Percentiles rank a stretch among this genome's conserved stretches.
These are phyloP conservation scores for Branchellion lobata DNA, from an alignment of 2,888 invertebrate genomes.

Conservation along the genomic window DNA sequence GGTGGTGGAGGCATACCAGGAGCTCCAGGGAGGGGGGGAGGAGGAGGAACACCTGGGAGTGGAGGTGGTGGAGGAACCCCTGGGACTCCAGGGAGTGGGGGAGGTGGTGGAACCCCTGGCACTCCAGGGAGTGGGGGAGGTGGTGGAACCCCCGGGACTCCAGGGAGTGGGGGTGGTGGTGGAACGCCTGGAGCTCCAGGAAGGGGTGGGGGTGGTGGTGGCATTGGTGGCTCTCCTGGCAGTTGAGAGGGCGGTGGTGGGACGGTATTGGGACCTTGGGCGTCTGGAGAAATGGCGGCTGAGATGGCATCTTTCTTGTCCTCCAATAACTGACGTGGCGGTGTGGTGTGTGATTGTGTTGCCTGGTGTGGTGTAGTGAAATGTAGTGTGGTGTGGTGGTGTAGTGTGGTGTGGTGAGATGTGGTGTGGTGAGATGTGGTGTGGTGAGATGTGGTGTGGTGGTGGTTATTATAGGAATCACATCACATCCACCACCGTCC, in stretches of 20 bases:
- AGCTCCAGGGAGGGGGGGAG: slow-evolving; percentile 61
- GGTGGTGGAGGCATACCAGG: slow-evolving; percentile 55
- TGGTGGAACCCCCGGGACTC: slow-evolving; percentile 57
- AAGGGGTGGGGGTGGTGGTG: slow-evolving; percentile 58
- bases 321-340: slow-evolving; percentile 49
- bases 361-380: too few relatives aligned
- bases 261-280: not conserved
- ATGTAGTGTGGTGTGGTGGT: too few relatives aligned
- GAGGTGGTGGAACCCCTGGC: slow-evolving; percentile 57
- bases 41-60: slow-evolving; percentile 60
- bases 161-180: slow-evolving; percentile 56
- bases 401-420: too few relatives aligned
- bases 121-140: slow-evolving; percentile 60
- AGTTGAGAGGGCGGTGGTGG: not conserved
- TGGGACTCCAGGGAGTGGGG: slow-evolving; percentile 59
- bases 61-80: slow-evolving; percentile 59
- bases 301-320: not conserved
- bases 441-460: too few relatives aligned
- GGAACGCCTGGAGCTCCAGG: slow-evolving; percentile 59
- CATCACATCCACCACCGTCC: slow-evolving; percentile 54
- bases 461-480: too few relatives aligned
- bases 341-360: too few relatives aligned
- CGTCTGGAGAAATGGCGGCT: not conserved
- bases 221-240: slow-evolving; percentile 55
- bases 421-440: too few relatives aligned